These are phyloP conservation scores for Listronotus bonariensis DNA, from an alignment of 1,140 invertebrate species.

Conservation along the genomic window DNA sequence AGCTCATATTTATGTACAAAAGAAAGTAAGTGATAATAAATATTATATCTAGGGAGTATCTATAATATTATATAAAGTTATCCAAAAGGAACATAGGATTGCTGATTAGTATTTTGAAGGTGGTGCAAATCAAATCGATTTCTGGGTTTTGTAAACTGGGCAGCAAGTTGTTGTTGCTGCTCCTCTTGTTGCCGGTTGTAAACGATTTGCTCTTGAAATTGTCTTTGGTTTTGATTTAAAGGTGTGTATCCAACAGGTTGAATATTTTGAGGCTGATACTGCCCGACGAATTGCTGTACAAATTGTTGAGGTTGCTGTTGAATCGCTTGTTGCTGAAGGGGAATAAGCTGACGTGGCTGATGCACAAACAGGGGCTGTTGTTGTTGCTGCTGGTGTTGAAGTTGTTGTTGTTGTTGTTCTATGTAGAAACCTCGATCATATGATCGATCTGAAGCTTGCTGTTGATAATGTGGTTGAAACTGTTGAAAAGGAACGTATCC, in stretches of 20 bases:
- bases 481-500: constrained; percentile 32
- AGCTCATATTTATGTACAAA: no score
- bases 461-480: constrained; percentile 33
- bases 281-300: constrained; percentile 34
- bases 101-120: constrained; percentile 22
- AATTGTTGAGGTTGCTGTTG: constrained; percentile 46
- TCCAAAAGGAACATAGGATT: constrained; percentile 41
- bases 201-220: constrained; percentile 38
- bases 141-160: constrained; percentile 39
- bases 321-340: constrained; percentile 21
- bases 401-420: constrained; percentile 27
- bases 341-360: constrained; percentile 30
- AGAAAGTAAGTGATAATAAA: not conserved
- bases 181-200: constrained; percentile 37
- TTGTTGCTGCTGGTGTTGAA: constrained; percentile 44
- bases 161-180: constrained; percentile 35
- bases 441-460: constrained; percentile 23
- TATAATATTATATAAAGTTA: constrained; percentile 22
- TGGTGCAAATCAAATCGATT: constrained; percentile 45
- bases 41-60: constrained; percentile 6
- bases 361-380: constrained; percentile 46
- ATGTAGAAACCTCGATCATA: constrained; percentile 16
- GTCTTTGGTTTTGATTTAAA: constrained; percentile 38
- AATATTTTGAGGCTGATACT: constrained; percentile 24
- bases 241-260: constrained; percentile 43